A percentile compares a stretch with the other conserved stretches of the same genome.
Evolutionary conservation across 2,113 vertebrate species (phyloP).

Genomic region (Silurus meridionalis): DNA sequence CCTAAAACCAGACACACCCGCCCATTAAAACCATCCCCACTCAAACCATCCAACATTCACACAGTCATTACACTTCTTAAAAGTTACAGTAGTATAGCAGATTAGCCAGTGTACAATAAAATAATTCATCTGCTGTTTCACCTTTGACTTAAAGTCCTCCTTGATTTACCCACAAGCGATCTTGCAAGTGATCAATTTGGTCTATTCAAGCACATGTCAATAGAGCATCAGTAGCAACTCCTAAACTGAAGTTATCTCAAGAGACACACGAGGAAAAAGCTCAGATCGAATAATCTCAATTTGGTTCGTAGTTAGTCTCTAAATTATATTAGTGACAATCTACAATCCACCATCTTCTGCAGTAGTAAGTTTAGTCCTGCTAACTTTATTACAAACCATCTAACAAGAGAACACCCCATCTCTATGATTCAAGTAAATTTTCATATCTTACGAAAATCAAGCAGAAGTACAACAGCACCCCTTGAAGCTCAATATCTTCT

Average conservation of each 20-base stretch:
- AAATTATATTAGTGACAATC: conserved; percentile 55
- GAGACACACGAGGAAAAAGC: conserved; percentile 59
- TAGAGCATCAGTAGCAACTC: conserved; percentile 71
- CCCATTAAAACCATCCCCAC: conserved; percentile 60
- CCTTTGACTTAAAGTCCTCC: conserved; percentile 58
- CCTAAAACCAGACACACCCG: conserved; percentile 64
- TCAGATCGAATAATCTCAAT: conserved; percentile 54
- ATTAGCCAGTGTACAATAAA: conserved; percentile 98
- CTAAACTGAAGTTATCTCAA: conserved; percentile 63
- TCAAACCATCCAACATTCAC: conserved; percentile 74
- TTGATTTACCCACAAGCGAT: conserved; percentile 76
- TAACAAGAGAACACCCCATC: conserved; percentile 48
- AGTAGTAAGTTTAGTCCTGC: conserved; percentile 59
- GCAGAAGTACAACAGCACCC: conserved; percentile 62
- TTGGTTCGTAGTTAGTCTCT: conserved; percentile 58
- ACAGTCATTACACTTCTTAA: conserved; percentile 80
- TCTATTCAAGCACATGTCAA: conserved; percentile 69
- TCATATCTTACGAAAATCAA: conserved; percentile 55
- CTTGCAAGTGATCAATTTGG: conserved; percentile 94
- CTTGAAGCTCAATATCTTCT: conserved; percentile 57
- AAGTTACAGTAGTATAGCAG: conserved; percentile 98
- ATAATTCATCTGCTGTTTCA: conserved; percentile 85
- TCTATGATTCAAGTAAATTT: conserved; percentile 75
- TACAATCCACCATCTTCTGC: conserved; percentile 54
- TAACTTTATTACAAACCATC: conserved; percentile 55